Conservation (phyloP, 1,140 invertebrate genomes). For the Drosophila sulfurigaster region DNA sequence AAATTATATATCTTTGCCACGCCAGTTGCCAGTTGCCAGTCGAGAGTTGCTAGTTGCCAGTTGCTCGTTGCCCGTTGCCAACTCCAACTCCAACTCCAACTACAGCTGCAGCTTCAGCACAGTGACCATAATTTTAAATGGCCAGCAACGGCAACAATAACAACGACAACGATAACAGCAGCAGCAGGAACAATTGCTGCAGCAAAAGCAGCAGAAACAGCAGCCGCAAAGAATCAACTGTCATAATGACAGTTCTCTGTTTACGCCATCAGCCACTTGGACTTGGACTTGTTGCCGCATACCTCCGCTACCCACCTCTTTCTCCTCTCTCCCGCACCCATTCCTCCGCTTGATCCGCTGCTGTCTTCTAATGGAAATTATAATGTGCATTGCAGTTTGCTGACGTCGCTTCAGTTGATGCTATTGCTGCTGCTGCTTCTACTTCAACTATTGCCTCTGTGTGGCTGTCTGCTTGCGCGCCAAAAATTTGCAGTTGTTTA, state of each 20-base stretch:
- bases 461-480: constrained; percentile 27
- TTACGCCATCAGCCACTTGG: constrained; percentile 79
- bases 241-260: constrained; percentile 83
- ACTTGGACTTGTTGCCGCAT: constrained; percentile 64
- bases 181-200: constrained; percentile 32
- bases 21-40: constrained; percentile 56
- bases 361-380: constrained; percentile 79
- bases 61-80: constrained; percentile 47
- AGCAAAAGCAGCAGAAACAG: constrained; percentile 23
- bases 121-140: constrained; percentile 81
- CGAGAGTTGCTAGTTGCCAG: constrained; percentile 41
- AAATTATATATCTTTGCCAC: constrained; percentile 78
- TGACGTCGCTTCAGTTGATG: constrained; percentile 57
- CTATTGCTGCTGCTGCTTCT: constrained; percentile 32
- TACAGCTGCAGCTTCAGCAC: constrained; percentile 61
- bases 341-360: constrained; percentile 24
- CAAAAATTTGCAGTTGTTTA: constrained; percentile 56
- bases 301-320: background rate
- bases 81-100: constrained; percentile 15
- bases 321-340: constrained; percentile 16
- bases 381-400: constrained; percentile 76
- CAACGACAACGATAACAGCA: constrained; percentile 3
- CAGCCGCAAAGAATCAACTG: constrained; percentile 75
- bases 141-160: constrained; percentile 50
- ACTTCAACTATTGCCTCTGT: constrained; percentile 3